Base-by-base conservation (phyloP, 2,113 vertebrate species). In the Nematolebias whitei region DNA sequence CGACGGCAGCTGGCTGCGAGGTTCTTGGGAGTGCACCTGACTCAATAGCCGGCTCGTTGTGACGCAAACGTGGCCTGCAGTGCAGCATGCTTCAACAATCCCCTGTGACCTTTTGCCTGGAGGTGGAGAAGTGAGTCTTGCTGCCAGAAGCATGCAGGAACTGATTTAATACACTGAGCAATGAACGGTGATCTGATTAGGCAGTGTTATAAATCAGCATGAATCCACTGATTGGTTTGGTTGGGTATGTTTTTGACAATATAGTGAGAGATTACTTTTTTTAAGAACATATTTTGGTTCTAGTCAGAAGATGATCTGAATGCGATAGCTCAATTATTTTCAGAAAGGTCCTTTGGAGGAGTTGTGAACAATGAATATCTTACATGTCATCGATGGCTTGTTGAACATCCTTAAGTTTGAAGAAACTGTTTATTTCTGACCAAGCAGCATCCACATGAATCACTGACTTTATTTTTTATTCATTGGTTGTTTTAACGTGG, bases 11-110 rank as follows among this genome's bases (percentile, higher is more conserved):
- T 90, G 83, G 81, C 80, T 83, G 70, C 23, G 63, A 80, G 84
- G 87, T 88, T 84, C 82, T 83, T 83, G 74, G 66, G 79, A 84
- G 78, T 63, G 84, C 85, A 91, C 90, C 89, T 90, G 88, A 92
- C 77, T 86, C 88, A 82, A 72, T 80, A 55, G 32, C 32, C 29
- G 5, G 65, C 69, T 74, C 58, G 18, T 39, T 39, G 61, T 91
- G 90, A 91, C 76, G 87, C 86, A 86, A 92, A 72, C 26, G 26
- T 69, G 68, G 85, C 78, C 78, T 71, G 74, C 63, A 70, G 71
- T 63, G 1, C 83, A 71, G 83, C 44, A 29, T 59, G 81, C 78
- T 79, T 62, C 82, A 66, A 63, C 79, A 89, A 89, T 84, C 87
- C 82, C 52, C 65, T 38, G 11, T 74, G 85, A 90, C 86, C 91